These are phyloP conservation scores for Rallus limicola DNA, from an alignment of 2,113 vertebrate genomes.

Conservation along the genomic window DNA sequence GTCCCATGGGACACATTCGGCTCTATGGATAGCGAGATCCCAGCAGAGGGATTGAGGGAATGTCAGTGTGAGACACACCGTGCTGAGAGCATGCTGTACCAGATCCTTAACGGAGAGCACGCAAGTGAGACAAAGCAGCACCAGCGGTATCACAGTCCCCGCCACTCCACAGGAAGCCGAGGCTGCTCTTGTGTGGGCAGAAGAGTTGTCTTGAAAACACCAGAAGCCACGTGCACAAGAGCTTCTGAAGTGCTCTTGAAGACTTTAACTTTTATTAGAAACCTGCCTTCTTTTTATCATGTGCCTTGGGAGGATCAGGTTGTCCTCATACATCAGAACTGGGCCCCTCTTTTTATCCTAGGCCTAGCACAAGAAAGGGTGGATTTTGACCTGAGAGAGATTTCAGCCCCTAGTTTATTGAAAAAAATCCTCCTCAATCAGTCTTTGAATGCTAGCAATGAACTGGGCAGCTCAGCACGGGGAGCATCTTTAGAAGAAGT, in stretches of 20 bases:
- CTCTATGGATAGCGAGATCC: not conserved
- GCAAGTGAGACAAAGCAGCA: not conserved
- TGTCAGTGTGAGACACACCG: not conserved
- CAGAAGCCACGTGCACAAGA: conserved; percentile 5
- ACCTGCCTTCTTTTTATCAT: conserved; percentile 61
- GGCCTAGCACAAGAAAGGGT: conserved; percentile 61
- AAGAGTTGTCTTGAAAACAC: conserved; percentile 26
- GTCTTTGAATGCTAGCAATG: not conserved
- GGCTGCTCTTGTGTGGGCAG: conserved; percentile 15
- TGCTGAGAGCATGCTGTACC: conserved; percentile 24
- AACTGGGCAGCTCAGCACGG: not conserved
- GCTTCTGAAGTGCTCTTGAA: conserved; percentile 64
- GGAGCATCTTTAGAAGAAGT: conserved; percentile 7
- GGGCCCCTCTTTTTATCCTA: conserved; percentile 55
- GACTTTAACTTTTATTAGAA: conserved; percentile 57
- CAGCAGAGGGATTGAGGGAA: not conserved
- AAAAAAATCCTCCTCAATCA: conserved; percentile 60
- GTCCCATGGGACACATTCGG: not conserved
- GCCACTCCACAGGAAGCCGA: not conserved
- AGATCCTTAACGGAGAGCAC: conserved; percentile 11
- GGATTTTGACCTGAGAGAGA: conserved; percentile 57
- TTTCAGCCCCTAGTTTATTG: conserved; percentile 49
- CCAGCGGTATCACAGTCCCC: not conserved
- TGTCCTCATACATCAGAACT: conserved; percentile 39
- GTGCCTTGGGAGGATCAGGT: conserved; percentile 53